These are phyloP conservation scores for Seriola dumerili DNA, from an alignment of 2,113 vertebrate species.

Conservation along the genomic window DNA sequence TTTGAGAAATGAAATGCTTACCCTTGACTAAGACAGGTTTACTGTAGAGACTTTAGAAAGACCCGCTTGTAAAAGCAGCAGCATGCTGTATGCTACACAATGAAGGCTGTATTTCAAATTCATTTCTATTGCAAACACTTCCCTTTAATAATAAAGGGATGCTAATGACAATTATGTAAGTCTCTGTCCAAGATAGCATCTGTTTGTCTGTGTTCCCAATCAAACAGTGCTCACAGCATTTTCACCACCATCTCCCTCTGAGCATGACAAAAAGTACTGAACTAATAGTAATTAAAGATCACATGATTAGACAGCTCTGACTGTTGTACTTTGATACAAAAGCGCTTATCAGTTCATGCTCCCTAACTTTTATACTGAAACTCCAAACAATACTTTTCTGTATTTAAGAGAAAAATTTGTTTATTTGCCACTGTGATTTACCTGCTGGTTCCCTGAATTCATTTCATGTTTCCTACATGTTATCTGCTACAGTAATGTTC, in stretches of 20 bases:
- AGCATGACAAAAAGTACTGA: background rate
- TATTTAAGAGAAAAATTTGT: conserved; percentile 15
- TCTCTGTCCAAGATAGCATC: conserved; percentile 14
- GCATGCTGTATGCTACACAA: background rate
- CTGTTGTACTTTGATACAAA: conserved; percentile 5
- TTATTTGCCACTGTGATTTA: conserved; percentile 9
- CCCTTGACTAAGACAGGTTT: background rate
- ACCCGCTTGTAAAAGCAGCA: conserved; percentile 53
- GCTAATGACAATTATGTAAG: conserved; percentile 48
- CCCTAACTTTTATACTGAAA: background rate
- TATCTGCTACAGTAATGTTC: conserved; percentile 10
- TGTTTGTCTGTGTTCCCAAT: conserved; percentile 43
- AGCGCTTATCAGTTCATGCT: background rate
- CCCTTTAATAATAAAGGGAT: conserved; percentile 26
- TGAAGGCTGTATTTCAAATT: conserved; percentile 20
- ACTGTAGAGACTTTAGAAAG: conserved; percentile 11
- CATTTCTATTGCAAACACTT: background rate
- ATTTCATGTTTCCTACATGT: conserved; percentile 17
- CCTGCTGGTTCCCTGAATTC: conserved; percentile 40
- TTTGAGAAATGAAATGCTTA: conserved; percentile 19
- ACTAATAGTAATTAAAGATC: conserved; percentile 23
- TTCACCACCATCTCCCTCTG: background rate
- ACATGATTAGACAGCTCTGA: background rate
- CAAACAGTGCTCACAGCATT: conserved; percentile 31
- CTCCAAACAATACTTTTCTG: conserved; percentile 1